These are phyloP conservation scores for Empis livida DNA, from an alignment of 2,888 invertebrate species.

Conservation along the genomic window DNA sequence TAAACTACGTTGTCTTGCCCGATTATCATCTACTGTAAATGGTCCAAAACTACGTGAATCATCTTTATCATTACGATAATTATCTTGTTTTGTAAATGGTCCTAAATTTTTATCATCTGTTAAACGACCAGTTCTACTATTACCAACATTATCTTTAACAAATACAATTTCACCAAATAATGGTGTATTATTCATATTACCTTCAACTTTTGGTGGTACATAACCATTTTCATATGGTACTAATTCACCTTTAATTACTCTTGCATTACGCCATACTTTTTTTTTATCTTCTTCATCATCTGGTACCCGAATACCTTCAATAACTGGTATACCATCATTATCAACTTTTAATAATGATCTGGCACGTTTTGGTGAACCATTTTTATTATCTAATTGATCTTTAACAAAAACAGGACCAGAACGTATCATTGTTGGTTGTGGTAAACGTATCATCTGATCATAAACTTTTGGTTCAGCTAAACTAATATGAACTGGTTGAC, in stretches of 20 bases:
- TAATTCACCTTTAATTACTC: constrained; percentile 73
- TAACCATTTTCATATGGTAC: constrained; percentile 61
- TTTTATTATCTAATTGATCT: constrained; percentile 20
- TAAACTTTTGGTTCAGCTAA: constrained; percentile 40
- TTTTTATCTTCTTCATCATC: constrained; percentile 67
- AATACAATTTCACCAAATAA: constrained; percentile 11
- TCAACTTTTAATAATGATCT: constrained; percentile 52
- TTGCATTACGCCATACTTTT: constrained; percentile 76
- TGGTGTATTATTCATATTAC: background rate
- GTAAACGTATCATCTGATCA: constrained; percentile 38
- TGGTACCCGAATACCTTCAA: constrained; percentile 70
- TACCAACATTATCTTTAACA: constrained; percentile 1
- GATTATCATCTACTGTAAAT: constrained; percentile 47
- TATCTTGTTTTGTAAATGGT: constrained; percentile 49
- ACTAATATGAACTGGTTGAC: constrained; percentile 44
- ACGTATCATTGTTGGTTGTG: constrained; percentile 53
- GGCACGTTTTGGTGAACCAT: constrained; percentile 43
- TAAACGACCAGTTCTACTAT: constrained; percentile 12
- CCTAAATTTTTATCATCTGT: constrained; percentile 34
- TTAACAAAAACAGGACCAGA: constrained; percentile 51
- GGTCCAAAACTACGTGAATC: constrained; percentile 35
- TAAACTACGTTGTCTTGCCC: constrained; percentile 18
- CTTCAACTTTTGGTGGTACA: constrained; percentile 45
- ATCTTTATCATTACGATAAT: constrained; percentile 37
- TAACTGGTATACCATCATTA: constrained; percentile 62